Evolutionary conservation across 2,888 invertebrate species (phyloP).

Genomic region (Eristalis intricaria): DNA sequence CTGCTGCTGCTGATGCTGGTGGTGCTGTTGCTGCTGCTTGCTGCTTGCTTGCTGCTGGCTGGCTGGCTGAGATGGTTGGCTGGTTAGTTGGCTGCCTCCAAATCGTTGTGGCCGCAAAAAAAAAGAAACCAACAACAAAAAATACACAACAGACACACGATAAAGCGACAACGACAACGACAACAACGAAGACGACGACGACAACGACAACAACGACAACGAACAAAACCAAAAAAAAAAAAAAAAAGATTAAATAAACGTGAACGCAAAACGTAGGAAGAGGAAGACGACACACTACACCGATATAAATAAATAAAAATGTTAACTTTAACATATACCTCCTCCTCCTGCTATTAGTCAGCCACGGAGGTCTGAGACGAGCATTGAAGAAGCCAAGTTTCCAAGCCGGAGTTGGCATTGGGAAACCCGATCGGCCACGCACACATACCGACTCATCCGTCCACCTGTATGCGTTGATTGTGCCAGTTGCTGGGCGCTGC

Average conservation of each 20-base stretch:
- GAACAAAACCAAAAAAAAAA: constrained; percentile 4
- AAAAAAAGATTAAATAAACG: constrained; percentile 41
- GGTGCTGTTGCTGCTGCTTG: constrained; percentile 61
- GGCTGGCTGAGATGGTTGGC: constrained; percentile 52
- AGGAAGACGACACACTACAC: constrained; percentile 50
- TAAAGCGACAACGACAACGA: constrained; percentile 53
- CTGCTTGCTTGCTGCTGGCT: constrained; percentile 43
- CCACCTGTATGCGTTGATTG: neutral
- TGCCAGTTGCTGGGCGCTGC: neutral
- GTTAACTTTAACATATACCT: constrained; percentile 68
- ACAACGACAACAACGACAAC: constrained; percentile 28
- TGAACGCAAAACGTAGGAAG: constrained; percentile 61
- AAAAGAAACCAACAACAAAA: constrained; percentile 60
- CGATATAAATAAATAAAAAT: constrained; percentile 71
- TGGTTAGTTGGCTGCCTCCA: constrained; percentile 69
- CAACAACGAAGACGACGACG: constrained; percentile 39
- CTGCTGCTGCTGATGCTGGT: constrained; percentile 74
- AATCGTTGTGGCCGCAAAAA: constrained; percentile 68
- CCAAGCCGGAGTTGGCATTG: constrained; percentile 65
- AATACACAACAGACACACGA: constrained; percentile 63
- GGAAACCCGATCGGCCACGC: constrained; percentile 64
- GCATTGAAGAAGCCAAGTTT: constrained; percentile 62
- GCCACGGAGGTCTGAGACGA: constrained; percentile 57
- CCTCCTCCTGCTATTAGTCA: constrained; percentile 70
- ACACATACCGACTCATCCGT: constrained; percentile 30